These are phyloP conservation scores for Alectura lathami DNA, from an alignment of 2,113 vertebrate species.

Conservation along the genomic window DNA sequence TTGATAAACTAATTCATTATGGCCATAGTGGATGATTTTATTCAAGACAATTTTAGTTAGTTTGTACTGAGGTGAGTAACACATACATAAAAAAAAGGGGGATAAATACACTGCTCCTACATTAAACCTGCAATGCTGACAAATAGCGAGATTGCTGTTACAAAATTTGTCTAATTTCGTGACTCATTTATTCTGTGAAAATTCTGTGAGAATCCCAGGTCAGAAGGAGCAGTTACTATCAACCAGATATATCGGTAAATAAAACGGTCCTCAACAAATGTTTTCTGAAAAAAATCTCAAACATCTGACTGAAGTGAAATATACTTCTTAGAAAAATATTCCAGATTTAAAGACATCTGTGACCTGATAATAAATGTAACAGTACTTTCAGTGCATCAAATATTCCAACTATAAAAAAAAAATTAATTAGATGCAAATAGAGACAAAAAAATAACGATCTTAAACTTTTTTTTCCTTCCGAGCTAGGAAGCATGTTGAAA, in stretches of 20 bases:
- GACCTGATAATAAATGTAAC: background rate
- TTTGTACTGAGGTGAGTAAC: background rate
- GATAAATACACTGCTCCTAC: accelerated
- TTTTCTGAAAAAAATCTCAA: background rate
- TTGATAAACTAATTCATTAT: background rate
- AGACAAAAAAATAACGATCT: background rate
- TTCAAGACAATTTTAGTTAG: background rate
- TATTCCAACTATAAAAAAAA: background rate
- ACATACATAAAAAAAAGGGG: accelerated
- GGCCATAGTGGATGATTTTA: background rate
- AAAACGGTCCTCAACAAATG: background rate
- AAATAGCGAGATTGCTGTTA: background rate
- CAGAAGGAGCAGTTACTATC: background rate
- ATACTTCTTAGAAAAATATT: background rate
- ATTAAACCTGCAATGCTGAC: background rate
- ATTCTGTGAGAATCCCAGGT: background rate
- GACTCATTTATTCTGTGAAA: background rate
- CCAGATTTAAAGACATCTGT: background rate
- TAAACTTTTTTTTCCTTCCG: background rate
- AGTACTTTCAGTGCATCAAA: background rate
- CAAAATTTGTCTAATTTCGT: background rate
- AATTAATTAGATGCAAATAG: background rate
- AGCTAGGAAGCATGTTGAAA: no score
- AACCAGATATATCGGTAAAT: background rate
- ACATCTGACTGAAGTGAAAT: background rate